phyloP scores from a whole-genome alignment of 2,888 invertebrate genomes.

The Germaria angustata region DNA sequence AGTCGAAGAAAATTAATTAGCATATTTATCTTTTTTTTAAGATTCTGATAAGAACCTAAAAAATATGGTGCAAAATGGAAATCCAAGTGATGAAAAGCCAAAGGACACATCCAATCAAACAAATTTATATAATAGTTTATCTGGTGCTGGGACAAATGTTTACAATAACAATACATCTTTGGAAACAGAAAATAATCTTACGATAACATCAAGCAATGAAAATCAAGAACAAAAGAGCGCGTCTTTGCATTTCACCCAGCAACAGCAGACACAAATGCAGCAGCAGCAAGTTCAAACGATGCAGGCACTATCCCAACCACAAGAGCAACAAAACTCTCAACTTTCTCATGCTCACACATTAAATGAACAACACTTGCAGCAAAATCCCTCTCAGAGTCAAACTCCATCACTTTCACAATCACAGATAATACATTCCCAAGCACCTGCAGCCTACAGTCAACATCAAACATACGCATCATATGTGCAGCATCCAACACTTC shows the following conservation, averaged over 20 bases:
- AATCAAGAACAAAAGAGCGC: constrained; percentile 35
- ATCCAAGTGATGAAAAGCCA: constrained; percentile 12
- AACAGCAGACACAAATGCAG: constrained; percentile 28
- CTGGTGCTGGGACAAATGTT: constrained; percentile 31
- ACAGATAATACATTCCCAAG: constrained; percentile 59
- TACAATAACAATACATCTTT: constrained; percentile 13
- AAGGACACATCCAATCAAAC: constrained; percentile 51
- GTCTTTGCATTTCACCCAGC: constrained; percentile 27
- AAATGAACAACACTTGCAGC: constrained; percentile 52
- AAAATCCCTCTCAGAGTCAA: constrained; percentile 31
- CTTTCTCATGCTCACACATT: constrained; percentile 44
- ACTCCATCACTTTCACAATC: constrained; percentile 26
- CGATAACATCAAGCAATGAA: constrained; percentile 36
- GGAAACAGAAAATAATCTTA: constrained; percentile 39
- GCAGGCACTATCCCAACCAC: constrained; percentile 13
- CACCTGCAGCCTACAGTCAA: constrained; percentile 39
- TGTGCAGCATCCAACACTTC: constrained; percentile 45
- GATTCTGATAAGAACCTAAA: constrained; percentile 37
- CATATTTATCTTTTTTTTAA: not conserved
- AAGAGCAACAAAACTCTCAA: constrained; percentile 32
- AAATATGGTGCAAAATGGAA: constrained; percentile 41
- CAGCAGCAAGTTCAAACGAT: constrained; percentile 37
- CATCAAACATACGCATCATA: constrained; percentile 49
- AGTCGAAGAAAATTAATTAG: too few relatives aligned
- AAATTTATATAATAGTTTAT: constrained; percentile 45